A percentile compares a stretch with the other conserved stretches of the same genome.
Conservation (phyloP, 2,797 vertebrate species). For the Paedocypris micromegethes region DNA sequence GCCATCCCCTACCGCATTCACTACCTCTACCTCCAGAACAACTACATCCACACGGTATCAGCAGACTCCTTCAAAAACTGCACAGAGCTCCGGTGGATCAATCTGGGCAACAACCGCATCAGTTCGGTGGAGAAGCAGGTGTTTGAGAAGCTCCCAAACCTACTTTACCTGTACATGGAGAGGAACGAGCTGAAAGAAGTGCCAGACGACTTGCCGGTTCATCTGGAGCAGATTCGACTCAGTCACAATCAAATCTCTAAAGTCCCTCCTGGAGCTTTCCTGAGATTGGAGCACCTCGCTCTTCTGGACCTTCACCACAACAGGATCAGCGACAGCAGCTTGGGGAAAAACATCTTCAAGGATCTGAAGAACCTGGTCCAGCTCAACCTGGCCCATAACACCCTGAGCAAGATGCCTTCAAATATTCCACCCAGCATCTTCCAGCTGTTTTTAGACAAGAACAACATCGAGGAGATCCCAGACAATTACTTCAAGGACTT, state of each 20-base stretch:
- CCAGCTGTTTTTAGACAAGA: constrained; percentile 92
- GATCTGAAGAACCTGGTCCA: constrained; percentile 90
- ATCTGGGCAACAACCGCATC: constrained; percentile 92
- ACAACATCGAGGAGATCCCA: constrained; percentile 86
- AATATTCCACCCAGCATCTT: constrained; percentile 78
- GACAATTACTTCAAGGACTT: constrained; percentile 82
- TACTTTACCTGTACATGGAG: constrained; percentile 85
- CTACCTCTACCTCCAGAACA: constrained; percentile 96
- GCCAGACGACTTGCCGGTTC: constrained; percentile 78
- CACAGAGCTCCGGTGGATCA: constrained; percentile 84
- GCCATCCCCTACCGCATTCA: constrained; percentile 81
- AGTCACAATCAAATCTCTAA: constrained; percentile 85
- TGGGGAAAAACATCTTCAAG: constrained; percentile 84
- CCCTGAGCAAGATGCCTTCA: constrained; percentile 84
- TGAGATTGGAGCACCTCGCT: constrained; percentile 80
- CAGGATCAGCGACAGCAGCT: constrained; percentile 77
- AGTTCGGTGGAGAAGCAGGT: constrained; percentile 80
- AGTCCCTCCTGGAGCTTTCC: constrained; percentile 82
- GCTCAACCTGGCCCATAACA: constrained; percentile 91
- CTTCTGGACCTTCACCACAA: constrained; percentile 92
- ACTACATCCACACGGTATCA: constrained; percentile 86
- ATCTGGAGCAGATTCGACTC: constrained; percentile 89
- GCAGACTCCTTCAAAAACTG: constrained; percentile 85
- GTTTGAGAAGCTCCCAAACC: constrained; percentile 81
- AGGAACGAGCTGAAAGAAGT: constrained; percentile 88